Evolutionary conservation across 35 echinoderm and acorn worm species (phyloP).

Genomic region (Apostichopus californicus): DNA sequence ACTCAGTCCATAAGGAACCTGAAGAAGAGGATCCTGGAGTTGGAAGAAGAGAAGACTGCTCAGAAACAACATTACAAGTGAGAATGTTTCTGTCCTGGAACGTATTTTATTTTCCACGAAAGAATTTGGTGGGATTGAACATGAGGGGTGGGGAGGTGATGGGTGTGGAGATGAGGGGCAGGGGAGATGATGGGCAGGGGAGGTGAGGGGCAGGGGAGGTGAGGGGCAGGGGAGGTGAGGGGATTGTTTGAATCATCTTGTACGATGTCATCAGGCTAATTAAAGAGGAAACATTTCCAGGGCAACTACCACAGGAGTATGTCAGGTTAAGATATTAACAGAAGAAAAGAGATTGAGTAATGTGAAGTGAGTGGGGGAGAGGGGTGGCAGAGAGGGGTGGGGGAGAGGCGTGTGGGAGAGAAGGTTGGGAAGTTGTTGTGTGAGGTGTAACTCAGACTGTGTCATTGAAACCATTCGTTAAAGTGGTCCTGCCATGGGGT

Average conservation of each 20-base stretch:
- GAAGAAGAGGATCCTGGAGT: constrained; percentile 77
- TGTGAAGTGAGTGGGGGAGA: background rate
- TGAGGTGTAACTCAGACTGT: background rate
- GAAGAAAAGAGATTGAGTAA: background rate
- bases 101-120: too few species aligned
- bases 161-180: too few species aligned
- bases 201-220: background rate
- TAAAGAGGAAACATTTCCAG: too few species aligned
- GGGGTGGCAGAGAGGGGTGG: background rate
- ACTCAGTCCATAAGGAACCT: constrained; percentile 71
- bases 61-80: constrained; percentile 92
- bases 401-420: too few species aligned
- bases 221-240: background rate
- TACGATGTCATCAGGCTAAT: too few species aligned
- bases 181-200: too few species aligned
- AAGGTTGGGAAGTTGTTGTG: background rate
- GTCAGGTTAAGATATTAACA: too few species aligned
- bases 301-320: too few species aligned
- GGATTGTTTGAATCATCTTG: too few species aligned
- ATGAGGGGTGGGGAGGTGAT: background rate
- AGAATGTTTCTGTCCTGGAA: background rate
- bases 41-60: constrained; percentile 91
- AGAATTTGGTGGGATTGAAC: background rate
- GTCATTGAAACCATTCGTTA: too few species aligned
- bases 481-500: too few species aligned